phyloP scores from a whole-genome alignment of 2,888 invertebrate genomes.

The Cabera pusaria region DNA sequence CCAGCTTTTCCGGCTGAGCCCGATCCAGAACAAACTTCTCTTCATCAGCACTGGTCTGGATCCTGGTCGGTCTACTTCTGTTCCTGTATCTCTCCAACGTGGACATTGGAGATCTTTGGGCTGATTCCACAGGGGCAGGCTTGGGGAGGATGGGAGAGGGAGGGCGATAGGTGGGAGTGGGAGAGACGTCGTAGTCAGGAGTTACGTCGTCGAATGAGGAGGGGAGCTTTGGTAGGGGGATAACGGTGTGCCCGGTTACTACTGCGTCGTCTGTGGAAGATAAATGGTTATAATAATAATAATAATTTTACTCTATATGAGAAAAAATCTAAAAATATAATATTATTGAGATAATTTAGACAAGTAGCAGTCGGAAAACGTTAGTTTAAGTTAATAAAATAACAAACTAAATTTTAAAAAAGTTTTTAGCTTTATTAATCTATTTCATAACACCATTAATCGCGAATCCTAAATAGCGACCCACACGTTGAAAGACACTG shows the following conservation, averaged over 20 bases:
- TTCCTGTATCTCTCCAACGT: slow-evolving; percentile 75
- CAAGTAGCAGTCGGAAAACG: too few species aligned
- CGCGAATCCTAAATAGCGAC: too few species aligned
- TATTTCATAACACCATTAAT: too few species aligned
- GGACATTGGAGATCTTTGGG: slow-evolving; percentile 66
- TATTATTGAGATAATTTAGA: too few species aligned
- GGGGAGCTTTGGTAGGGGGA: slow-evolving; percentile 85
- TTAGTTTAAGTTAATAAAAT: too few species aligned
- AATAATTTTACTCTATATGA: too few species aligned
- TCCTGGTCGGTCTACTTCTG: slow-evolving; percentile 64
- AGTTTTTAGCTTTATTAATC: too few species aligned
- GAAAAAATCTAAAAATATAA: too few species aligned
- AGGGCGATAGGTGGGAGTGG: slow-evolving; percentile 57
- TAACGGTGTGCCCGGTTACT: slow-evolving; percentile 85
- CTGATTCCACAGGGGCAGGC: slow-evolving; percentile 44
- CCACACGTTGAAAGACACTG: too few species aligned
- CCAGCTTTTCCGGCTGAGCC: slow-evolving; percentile 81
- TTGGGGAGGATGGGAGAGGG: slow-evolving; percentile 66
- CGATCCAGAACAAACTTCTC: slow-evolving; percentile 89
- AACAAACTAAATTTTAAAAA: too few species aligned
- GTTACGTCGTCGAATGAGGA: slow-evolving; percentile 72
- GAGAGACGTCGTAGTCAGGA: slow-evolving; percentile 60
- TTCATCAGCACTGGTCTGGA: slow-evolving; percentile 76
- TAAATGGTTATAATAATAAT: not conserved
- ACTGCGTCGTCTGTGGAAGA: slow-evolving; percentile 81